These are phyloP conservation scores for Sebastes kiyomatsui DNA, from an alignment of 2,797 vertebrate species.

Conservation along the genomic window DNA sequence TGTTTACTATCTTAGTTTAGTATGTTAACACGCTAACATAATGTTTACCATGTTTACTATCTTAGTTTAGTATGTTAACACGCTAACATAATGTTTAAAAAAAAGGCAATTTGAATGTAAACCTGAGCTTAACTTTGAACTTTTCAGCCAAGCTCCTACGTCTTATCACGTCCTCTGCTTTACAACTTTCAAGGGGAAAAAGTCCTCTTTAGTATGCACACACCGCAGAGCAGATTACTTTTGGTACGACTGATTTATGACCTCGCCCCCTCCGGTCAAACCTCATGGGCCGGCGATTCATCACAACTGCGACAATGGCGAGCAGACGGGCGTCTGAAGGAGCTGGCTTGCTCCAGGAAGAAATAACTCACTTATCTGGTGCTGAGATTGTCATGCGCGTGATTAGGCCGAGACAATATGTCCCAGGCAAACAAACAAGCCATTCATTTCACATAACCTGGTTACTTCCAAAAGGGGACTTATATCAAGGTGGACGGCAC, in stretches of 20 bases:
- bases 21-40: too few species aligned
- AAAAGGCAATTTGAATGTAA: neutral
- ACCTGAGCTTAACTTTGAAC: neutral
- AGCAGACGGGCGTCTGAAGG: slow-evolving; percentile 56
- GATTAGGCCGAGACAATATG: slow-evolving; percentile 60
- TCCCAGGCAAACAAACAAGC: slow-evolving; percentile 54
- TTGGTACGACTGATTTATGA: slow-evolving; percentile 60
- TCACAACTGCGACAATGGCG: slow-evolving; percentile 62
- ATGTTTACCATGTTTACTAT: too few species aligned
- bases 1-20: neutral
- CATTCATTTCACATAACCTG: slow-evolving; percentile 48
- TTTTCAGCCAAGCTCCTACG: slow-evolving; percentile 57
- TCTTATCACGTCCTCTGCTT: slow-evolving; percentile 17
- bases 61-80: too few species aligned
- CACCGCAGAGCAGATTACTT: slow-evolving; percentile 28
- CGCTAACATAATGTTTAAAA: too few species aligned
- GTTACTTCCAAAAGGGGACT: slow-evolving; percentile 12
- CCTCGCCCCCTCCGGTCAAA: slow-evolving; percentile 36
- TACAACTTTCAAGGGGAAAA: slow-evolving; percentile 33
- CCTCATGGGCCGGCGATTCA: slow-evolving; percentile 59
- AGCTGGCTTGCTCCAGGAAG: slow-evolving; percentile 52
- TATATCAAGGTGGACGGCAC: slow-evolving; percentile 45
- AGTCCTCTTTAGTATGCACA: slow-evolving; percentile 18
- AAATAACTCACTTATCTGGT: slow-evolving; percentile 67
- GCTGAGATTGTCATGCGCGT: slow-evolving; percentile 32